Evolutionary conservation across 2,888 invertebrate genomes (phyloP), one percentile per base, ranked within the genome.

Genomic region (Drosophila multiciliata): DNA sequence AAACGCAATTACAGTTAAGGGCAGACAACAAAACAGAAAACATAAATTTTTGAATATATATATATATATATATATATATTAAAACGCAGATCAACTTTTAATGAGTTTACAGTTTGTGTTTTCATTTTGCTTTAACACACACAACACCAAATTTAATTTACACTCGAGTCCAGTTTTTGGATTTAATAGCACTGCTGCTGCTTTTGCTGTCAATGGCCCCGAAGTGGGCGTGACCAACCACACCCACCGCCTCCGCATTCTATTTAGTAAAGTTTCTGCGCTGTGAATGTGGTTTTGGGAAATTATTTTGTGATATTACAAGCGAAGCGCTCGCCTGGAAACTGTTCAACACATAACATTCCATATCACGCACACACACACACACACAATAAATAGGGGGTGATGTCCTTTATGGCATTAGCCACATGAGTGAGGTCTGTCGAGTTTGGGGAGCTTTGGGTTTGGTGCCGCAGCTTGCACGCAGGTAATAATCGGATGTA

Each of bases 401-500:
- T 52, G 26, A 33, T 68, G 67, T 76, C 66, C 72, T 72, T 59
- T 66, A 55, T 68, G 78, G 71, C 75, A 75, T 76, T 77, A 75
- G 73, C 80, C 73, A 70, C 73, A 73, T 42, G 61, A 82, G 58
- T 50, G 61, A 45, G 54, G 35, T 32, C 57, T 50, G 49, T 29
- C 29, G 32, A 32, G 8, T 48, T 32, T 32, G 35, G 23, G 17
- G 35, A 40, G 23, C 50, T 54, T 58, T 45, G 32, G 45, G 48
- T n/a, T 48, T 36, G 65, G 40, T 57, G 59, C 65, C 36, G 50
- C 49, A 61, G 50, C 55, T 73, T 69, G 66, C 67, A 77, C 83
- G 81, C 90, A 87, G 87, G 87, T 87, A 87, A 87, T 87, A 87
- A 87, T 89, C 90, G 89, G 90, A 87, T 87, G 89, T 86, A 77